Evolutionary conservation across 2,113 vertebrate species (phyloP).

Genomic region (Tamias sibiricus): DNA sequence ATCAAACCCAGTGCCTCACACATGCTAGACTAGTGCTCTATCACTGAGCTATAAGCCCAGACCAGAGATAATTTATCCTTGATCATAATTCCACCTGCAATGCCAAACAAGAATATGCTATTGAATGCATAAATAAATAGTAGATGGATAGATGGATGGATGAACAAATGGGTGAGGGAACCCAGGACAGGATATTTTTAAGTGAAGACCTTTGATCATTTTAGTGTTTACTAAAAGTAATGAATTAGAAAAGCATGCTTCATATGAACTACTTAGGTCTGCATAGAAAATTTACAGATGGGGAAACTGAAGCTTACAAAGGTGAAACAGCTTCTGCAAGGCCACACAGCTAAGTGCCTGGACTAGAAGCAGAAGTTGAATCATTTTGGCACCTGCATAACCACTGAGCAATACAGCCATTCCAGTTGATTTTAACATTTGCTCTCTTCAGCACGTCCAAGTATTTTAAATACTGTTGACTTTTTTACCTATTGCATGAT

Average conservation of each 20-base stretch:
- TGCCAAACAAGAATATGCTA: not conserved
- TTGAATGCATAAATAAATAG: not conserved
- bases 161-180: not conserved
- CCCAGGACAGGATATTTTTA: not conserved
- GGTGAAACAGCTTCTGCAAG: not conserved
- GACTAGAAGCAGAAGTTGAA: not conserved
- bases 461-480: not conserved
- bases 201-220: not conserved
- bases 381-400: not conserved
- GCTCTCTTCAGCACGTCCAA: not conserved
- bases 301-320: not conserved
- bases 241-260: not conserved
- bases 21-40: too few relatives aligned
- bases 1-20: too few relatives aligned
- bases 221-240: not conserved
- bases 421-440: not conserved
- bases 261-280: not conserved
- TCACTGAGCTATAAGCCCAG: too few relatives aligned
- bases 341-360: not conserved
- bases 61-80: not conserved
- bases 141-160: not conserved
- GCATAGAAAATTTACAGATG: not conserved
- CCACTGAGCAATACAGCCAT: not conserved
- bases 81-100: not conserved
- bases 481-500: not conserved